A percentile compares a stretch with the other conserved stretches of the same genome.
These are phyloP conservation scores for Esox masquinongy DNA, from an alignment of 2,797 vertebrate genomes.

Conservation along the genomic window DNA sequence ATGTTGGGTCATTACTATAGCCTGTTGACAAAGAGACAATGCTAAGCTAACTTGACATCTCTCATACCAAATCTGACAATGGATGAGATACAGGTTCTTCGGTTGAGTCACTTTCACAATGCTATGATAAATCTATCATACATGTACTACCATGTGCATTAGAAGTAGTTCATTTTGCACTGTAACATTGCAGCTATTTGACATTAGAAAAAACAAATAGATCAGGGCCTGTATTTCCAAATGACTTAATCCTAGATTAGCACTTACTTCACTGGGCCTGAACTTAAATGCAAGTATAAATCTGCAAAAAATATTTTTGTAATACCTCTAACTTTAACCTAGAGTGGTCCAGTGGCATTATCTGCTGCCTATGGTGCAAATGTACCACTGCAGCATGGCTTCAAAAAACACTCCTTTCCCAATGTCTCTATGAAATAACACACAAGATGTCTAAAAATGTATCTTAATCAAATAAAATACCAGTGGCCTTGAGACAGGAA, in stretches of 20 bases:
- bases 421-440: too few relatives aligned
- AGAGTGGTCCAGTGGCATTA: too few relatives aligned
- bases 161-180: background rate
- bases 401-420: too few relatives aligned
- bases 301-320: background rate
- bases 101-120: background rate
- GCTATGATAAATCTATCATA: background rate
- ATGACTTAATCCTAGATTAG: background rate
- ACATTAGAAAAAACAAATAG: background rate
- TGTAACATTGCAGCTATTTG: background rate
- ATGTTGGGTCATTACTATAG: background rate
- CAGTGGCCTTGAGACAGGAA: background rate
- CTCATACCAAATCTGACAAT: background rate
- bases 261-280: background rate
- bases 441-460: too few relatives aligned
- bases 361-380: too few relatives aligned
- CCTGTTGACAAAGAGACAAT: background rate
- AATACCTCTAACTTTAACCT: background rate
- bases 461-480: too few relatives aligned
- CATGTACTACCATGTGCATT: background rate
- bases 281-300: background rate
- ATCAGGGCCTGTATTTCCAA: background rate
- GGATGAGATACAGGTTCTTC: background rate
- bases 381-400: background rate
- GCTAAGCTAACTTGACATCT: background rate